These are phyloP conservation scores for Aleiodes alternator DNA, from an alignment of 2,888 invertebrate genomes.

Conservation along the genomic window DNA sequence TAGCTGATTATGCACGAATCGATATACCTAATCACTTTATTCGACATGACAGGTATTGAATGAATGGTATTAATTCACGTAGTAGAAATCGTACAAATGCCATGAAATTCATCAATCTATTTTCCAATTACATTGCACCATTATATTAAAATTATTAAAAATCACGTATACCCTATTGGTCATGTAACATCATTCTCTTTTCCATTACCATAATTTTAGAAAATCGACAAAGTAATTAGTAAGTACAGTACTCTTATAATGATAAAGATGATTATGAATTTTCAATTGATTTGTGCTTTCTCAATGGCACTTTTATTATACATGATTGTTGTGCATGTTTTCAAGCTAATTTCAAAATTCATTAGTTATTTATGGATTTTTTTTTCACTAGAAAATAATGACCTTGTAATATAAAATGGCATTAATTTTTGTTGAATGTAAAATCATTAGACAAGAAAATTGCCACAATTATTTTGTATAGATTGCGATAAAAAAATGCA, in stretches of 20 bases:
- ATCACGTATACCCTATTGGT: conserved; percentile 16
- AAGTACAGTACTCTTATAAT: conserved; percentile 34
- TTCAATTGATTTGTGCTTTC: conserved; percentile 17
- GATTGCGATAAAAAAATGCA: neutral
- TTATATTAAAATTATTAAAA: conserved; percentile 19
- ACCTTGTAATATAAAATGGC: conserved; percentile 1
- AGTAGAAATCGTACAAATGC: conserved; percentile 35
- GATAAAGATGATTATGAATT: neutral
- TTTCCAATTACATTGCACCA: conserved; percentile 3
- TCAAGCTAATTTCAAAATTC: too few relatives aligned
- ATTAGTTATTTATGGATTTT: too few relatives aligned
- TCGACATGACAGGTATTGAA: neutral
- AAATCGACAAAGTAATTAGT: conserved; percentile 28
- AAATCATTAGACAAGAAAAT: conserved; percentile 10
- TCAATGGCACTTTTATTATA: conserved; percentile 41
- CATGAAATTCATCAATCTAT: neutral
- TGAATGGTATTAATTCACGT: conserved; percentile 28
- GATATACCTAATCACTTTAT: neutral
- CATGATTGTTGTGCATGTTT: conserved; percentile 39
- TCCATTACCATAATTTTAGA: conserved; percentile 16
- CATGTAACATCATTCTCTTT: conserved; percentile 5
- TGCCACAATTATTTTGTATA: neutral
- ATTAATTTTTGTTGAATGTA: neutral
- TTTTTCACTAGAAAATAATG: too few relatives aligned
- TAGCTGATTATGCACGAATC: conserved; percentile 22